Percentiles rank a stretch among this genome's conserved stretches.
phyloP scores from a whole-genome alignment of 2,113 vertebrate genomes.

The Entelurus aequoreus region DNA sequence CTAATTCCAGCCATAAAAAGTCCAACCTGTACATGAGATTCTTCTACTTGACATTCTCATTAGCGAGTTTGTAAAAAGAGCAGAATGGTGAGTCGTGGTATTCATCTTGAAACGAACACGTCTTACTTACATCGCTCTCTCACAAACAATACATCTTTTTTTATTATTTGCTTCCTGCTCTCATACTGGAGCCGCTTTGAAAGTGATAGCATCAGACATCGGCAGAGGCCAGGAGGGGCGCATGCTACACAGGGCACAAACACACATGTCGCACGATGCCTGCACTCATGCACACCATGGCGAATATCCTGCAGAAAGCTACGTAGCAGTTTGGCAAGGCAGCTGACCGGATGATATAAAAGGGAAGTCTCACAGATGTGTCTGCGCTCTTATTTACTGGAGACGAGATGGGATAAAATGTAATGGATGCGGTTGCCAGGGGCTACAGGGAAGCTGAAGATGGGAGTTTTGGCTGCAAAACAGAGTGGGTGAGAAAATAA shows the following conservation, averaged over 20 bases:
- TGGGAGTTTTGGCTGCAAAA: constrained; percentile 1
- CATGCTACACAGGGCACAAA: background rate
- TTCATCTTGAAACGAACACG: background rate
- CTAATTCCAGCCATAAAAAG: constrained; percentile 6
- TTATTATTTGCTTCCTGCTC: constrained; percentile 26
- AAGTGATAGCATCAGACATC: constrained; percentile 53
- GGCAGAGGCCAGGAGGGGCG: constrained; percentile 21
- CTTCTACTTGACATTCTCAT: background rate
- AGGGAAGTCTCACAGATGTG: too few relatives aligned
- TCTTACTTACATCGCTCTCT: constrained; percentile 1
- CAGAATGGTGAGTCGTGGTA: background rate
- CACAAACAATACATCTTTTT: constrained; percentile 21
- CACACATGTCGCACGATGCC: background rate
- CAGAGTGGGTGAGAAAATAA: constrained; percentile 13
- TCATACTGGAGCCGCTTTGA: constrained; percentile 28
- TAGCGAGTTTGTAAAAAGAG: background rate
- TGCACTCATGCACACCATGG: too few relatives aligned
- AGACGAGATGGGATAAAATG: background rate
- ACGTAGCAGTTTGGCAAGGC: too few relatives aligned
- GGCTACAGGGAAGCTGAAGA: constrained; percentile 7
- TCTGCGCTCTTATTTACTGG: too few relatives aligned
- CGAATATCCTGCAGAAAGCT: too few relatives aligned
- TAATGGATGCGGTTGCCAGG: constrained; percentile 2
- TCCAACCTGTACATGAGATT: constrained; percentile 2
- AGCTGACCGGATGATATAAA: too few relatives aligned